Base-by-base conservation (phyloP, 2,113 vertebrate genomes). In the Chloropsis hardwickii region DNA sequence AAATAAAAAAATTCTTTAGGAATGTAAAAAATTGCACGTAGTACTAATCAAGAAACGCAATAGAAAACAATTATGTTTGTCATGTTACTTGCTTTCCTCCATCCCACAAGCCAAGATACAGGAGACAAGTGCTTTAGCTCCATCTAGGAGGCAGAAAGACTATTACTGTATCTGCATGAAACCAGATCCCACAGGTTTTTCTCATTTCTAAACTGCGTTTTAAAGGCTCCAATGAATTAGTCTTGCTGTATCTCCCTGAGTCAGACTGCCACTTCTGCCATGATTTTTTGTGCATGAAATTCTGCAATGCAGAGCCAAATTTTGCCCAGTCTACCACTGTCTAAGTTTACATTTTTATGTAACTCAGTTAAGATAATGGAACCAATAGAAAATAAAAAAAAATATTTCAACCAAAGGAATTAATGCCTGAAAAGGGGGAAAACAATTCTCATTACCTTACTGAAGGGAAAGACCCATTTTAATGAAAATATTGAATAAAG, bases 51-150 rank as follows among this genome's bases (percentile, higher is more conserved):
- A 35, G n/a, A 72, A 60, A 65, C 44, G 12, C 33, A 81, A 58
- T 39, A 62, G 51, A 66, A 86, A 39, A 39, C 27, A 76, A 47
- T 58, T 28, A 33, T 51, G 9, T 81, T 92, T 72, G 25, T 70
- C 45, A 27, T 6, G 17, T 66, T 62, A 29, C 42, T 65, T 33
- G 10, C 25, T 76, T 65, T 76, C 61, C 48, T 85, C 24, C 54
- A 44, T 76, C 37, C 80, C 77, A 85, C 31, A 50, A 90, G 39
- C 23, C 70, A 87, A 82, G 24, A 24, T 6, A 58, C 27, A 58
- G 27, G 82, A 95, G 78, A 80, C 74, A 95, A 95, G 96, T 88
- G 67, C 90, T 92, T 96, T 95, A 96, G 94, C 96, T 96, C 94
- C 93, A 95, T 56, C 95, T 96, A 96, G 95, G 93, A 96, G 96